Conservation (phyloP, 2,888 invertebrate species). For the Hartigia nigra region DNA sequence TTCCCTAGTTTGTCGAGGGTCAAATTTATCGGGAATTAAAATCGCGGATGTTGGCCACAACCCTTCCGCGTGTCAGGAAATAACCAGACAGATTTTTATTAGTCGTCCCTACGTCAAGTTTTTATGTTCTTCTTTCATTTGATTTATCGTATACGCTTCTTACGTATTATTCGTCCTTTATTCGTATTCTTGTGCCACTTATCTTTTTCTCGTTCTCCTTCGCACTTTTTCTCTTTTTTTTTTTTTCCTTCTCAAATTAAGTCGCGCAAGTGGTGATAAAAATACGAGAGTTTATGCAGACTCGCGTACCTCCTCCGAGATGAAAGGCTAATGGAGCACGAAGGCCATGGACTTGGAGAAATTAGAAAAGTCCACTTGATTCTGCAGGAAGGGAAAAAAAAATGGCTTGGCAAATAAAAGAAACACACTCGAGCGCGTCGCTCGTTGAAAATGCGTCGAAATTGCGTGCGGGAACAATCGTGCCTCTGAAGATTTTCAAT, state of each 20-base stretch:
- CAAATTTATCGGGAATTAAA: background rate
- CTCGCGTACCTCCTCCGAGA: background rate
- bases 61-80: background rate
- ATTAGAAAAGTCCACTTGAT: background rate
- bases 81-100: background rate
- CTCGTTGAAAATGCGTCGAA: background rate
- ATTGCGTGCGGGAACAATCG: background rate
- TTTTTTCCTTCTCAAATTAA: background rate
- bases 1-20: background rate
- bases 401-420: background rate
- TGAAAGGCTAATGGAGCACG: background rate
- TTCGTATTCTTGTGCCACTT: background rate
- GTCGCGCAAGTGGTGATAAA: background rate
- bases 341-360: background rate
- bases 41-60: background rate
- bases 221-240: background rate
- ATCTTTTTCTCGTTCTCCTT: background rate
- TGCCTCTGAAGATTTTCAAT: background rate
- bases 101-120: background rate
- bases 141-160: background rate
- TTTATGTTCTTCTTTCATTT: background rate
- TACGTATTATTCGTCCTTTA: background rate
- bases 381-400: background rate
- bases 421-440: background rate
- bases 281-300: background rate